Evolutionary conservation across 2,113 vertebrate species (phyloP).

Genomic region (Coturnix japonica): DNA sequence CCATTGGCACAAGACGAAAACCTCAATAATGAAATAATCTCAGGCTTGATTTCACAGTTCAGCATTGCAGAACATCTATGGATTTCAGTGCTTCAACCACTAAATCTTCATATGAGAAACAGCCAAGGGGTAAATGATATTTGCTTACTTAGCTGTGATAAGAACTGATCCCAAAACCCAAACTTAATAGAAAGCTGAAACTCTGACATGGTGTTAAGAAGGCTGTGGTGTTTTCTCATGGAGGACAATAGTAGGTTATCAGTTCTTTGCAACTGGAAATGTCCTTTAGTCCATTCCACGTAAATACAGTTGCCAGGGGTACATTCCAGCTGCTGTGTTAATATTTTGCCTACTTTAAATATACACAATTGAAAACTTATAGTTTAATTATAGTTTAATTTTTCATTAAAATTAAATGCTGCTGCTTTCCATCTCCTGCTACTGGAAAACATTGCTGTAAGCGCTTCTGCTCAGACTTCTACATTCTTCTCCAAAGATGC

Average conservation of each 20-base stretch:
- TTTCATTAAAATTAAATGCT: too few relatives aligned
- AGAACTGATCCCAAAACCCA: neutral
- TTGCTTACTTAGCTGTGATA: neutral
- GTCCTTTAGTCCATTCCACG: neutral
- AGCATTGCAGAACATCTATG: neutral
- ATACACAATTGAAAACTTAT: neutral
- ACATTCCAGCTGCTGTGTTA: neutral
- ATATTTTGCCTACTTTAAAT: neutral
- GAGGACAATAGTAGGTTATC: neutral
- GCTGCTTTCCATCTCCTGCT: neutral
- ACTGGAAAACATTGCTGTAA: neutral
- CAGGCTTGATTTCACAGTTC: conserved; percentile 1
- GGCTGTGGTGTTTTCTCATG: neutral
- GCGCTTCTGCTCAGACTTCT: neutral
- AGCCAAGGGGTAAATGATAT: neutral
- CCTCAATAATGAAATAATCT: neutral
- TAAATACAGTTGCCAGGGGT: neutral
- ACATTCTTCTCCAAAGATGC: neutral
- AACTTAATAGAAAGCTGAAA: neutral
- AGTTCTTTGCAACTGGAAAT: neutral
- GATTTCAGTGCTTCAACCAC: neutral
- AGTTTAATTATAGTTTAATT: too few relatives aligned
- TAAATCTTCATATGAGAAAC: conserved; percentile 9
- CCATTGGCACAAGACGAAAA: neutral
- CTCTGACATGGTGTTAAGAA: neutral